Evolutionary conservation across 2,113 vertebrate species (phyloP), one percentile per base, ranked within the genome.

Genomic region (Notechis scutatus): DNA sequence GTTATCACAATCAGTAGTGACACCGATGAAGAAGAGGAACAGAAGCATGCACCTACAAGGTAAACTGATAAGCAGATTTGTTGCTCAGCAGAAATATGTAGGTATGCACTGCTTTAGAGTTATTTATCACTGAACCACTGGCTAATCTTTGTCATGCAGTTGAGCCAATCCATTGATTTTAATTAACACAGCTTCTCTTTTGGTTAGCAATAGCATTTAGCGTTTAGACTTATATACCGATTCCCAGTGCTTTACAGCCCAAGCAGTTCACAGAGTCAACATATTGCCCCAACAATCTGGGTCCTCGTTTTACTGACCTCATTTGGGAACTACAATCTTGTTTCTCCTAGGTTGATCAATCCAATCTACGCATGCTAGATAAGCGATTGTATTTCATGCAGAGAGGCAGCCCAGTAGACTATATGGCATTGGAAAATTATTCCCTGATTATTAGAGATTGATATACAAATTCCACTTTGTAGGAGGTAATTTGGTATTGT

Each of bases 1-100:
- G 99, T 99, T 98, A 99, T 99, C 98, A 99, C 99, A 96, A 99
- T 99, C 98, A 99, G 99, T 98, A 99, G 99, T 1, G 99, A 99
- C 98, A 99, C 99, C 0, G 99, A 99, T 0, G 99, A 99, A 86
- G 99, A 99, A 91, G 99, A 99, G 1, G 99, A 99, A 91, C 98
- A 98, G 96, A 99, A 99, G 94, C 99, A 98, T 2, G 98, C 98
- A 45, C 98, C 98, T 96, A 98, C 98, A 94, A 98, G 99, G 99
- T 99, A 94, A 97, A 98, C 56, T 1, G 50, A 2, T 0, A 12
- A 3, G 4, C 15, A 26, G 20, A 23, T 10, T 3, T 18, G 20
- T 5, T 87, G 61, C 15, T 12, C 34, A n/a, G 54, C 4, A 23
- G 29, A 24, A 34, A 23, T n/a, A 7, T 8, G 18, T 45, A 81